A percentile compares a stretch with the other conserved stretches of the same genome.
Conservation (phyloP, 2,113 vertebrate species). For the Chionomys nivalis region DNA sequence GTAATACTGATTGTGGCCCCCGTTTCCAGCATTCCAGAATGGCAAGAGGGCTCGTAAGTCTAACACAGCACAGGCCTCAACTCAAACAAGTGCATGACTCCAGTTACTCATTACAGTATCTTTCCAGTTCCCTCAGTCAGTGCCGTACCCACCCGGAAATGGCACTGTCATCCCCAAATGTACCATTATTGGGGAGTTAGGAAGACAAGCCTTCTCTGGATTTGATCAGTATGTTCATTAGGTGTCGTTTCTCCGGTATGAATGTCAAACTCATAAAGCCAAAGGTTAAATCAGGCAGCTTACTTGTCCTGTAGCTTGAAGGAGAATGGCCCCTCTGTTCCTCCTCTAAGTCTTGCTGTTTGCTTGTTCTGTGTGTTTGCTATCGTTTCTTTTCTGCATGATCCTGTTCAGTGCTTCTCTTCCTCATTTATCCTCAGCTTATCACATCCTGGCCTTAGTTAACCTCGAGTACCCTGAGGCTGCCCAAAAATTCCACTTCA, state of each 20-base stretch:
- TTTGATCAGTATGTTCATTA: background rate
- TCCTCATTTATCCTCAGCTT: background rate
- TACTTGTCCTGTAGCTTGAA: background rate
- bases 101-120: background rate
- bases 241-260: background rate
- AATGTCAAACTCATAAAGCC: conserved; percentile 14
- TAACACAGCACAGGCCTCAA: background rate
- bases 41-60: background rate
- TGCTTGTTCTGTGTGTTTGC: background rate
- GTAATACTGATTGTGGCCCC: background rate
- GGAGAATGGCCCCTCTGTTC: background rate
- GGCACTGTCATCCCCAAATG: background rate
- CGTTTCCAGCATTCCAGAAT: background rate
- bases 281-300: background rate
- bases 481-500: background rate
- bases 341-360: background rate
- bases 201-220: background rate
- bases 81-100: background rate
- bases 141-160: background rate
- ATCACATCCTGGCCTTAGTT: conserved; percentile 8
- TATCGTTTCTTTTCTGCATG: background rate
- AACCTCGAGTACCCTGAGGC: background rate
- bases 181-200: background rate
- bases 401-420: background rate
- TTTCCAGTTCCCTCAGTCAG: background rate